Percentiles rank a stretch among this genome's conserved stretches.
Conservation (phyloP, 53 echinoderm and acorn worm species). For the Henricia sp. region DNA sequence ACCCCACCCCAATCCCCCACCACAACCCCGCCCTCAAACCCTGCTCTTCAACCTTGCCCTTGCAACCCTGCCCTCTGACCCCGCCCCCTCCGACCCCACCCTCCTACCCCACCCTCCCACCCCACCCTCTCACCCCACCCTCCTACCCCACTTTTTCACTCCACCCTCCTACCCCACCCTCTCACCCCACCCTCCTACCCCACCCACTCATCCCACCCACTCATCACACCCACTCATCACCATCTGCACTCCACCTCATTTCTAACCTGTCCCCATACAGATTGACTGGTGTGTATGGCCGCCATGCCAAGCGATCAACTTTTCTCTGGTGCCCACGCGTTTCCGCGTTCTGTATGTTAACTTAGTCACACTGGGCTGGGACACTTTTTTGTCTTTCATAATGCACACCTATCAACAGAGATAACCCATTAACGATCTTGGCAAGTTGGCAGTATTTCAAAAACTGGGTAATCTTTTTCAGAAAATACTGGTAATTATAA, state of each 20-base stretch:
- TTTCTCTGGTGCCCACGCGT: constrained; percentile 77
- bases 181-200: not conserved
- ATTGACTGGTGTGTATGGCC: constrained; percentile 96
- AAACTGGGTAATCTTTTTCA: no score
- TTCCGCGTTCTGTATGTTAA: constrained; percentile 89
- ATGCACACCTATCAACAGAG: constrained; percentile 68
- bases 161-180: not conserved
- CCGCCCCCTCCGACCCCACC: not conserved
- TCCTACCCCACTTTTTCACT: not conserved
- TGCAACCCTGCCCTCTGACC: not conserved
- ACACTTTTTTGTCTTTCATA: constrained; percentile 88
- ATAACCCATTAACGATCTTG: no score
- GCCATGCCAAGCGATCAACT: constrained; percentile 89
- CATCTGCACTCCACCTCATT: not conserved
- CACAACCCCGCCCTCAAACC: not conserved
- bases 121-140: not conserved
- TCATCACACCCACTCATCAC: not conserved
- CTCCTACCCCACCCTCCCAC: not conserved
- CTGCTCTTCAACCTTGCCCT: no score
- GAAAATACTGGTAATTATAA: no score
- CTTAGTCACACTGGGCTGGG: constrained; percentile 86
- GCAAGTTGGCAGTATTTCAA: no score
- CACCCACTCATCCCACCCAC: not conserved
- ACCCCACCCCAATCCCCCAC: not conserved
- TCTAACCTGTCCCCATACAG: constrained; percentile 71